Evolutionary conservation across 2,888 invertebrate species (phyloP).

Genomic region (Cephus runcator): DNA sequence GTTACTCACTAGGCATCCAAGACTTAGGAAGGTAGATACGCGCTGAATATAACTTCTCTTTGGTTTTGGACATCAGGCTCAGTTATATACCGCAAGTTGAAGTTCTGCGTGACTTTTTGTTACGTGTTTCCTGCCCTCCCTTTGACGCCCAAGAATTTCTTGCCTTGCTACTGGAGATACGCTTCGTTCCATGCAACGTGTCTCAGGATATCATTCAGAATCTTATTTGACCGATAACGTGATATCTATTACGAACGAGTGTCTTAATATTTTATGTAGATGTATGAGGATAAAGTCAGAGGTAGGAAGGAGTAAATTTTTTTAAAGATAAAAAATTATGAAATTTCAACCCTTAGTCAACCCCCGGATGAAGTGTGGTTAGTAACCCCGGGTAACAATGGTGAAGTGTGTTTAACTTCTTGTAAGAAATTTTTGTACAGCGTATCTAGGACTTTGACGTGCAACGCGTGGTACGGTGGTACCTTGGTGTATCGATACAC

Average conservation of each 20-base stretch:
- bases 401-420: no score
- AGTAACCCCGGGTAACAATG: no score
- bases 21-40: not conserved
- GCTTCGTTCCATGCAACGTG: not conserved
- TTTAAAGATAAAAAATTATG: no score
- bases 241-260: not conserved
- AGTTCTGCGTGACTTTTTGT: constrained; percentile 21
- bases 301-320: not conserved
- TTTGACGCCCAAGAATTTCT: constrained; percentile 5
- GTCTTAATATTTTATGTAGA: not conserved
- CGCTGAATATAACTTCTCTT: not conserved
- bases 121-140: constrained; percentile 28
- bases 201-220: not conserved
- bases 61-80: not conserved
- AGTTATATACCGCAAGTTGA: not conserved
- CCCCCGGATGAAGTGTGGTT: no score
- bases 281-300: not conserved
- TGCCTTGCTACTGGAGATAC: not conserved
- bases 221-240: not conserved
- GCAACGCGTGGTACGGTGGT: no score
- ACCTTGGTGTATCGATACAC: not conserved
- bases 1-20: not conserved
- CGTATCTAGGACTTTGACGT: no score
- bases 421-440: no score
- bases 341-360: no score